Evolutionary conservation across 2,113 vertebrate genomes (phyloP).

Genomic region (Scomber colias): DNA sequence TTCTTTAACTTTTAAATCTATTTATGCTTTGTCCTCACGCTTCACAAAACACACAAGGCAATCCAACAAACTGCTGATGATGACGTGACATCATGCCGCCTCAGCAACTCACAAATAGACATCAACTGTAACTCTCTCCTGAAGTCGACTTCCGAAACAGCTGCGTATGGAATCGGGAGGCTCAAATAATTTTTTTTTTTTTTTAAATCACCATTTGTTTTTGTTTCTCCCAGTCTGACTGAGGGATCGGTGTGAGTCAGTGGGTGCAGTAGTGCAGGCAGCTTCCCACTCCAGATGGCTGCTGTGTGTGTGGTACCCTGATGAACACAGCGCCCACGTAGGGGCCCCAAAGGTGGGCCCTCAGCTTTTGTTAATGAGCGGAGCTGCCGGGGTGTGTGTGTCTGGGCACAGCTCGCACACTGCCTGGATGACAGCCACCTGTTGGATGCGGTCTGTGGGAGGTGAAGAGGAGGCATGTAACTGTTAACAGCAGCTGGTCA

Average conservation of each 20-base stretch:
- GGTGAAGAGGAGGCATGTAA: conserved; percentile 4
- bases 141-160: conserved; percentile 30
- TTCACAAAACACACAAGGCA: conserved; percentile 22
- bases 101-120: conserved; percentile 57
- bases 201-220: conserved; percentile 36
- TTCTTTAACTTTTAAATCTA: conserved; percentile 48
- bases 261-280: conserved; percentile 8
- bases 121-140: conserved; percentile 20
- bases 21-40: conserved; percentile 43
- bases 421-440: conserved; percentile 38
- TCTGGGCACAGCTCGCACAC: neutral
- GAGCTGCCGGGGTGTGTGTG: neutral
- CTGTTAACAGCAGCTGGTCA: conserved; percentile 22
- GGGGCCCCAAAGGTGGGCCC: neutral
- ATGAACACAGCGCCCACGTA: neutral
- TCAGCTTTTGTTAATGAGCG: conserved; percentile 30
- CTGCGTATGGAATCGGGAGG: conserved; percentile 32
- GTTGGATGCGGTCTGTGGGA: conserved; percentile 17
- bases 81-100: conserved; percentile 14
- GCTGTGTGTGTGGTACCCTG: conserved; percentile 15
- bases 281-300: conserved; percentile 46
- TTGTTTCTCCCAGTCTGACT: conserved; percentile 16
- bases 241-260: neutral
- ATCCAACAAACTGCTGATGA: conserved; percentile 63
- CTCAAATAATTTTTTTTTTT: neutral